Evolutionary conservation across 2,797 vertebrate species (phyloP).

Genomic region (Ispidina picta): DNA sequence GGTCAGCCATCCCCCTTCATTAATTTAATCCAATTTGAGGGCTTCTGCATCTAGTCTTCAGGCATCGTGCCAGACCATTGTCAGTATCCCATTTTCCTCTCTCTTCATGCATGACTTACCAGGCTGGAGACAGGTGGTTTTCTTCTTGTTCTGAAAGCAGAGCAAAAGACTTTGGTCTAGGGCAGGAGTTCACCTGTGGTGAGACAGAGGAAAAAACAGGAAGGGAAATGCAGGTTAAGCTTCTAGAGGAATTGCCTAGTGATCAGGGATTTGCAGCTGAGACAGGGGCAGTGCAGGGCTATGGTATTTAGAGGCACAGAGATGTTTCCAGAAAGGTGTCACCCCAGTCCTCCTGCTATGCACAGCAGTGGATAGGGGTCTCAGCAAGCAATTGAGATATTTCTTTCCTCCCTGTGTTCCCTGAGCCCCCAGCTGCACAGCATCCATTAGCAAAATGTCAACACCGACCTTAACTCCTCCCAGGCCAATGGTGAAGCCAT

Average conservation of each 20-base stretch:
- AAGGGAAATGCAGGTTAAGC: neutral
- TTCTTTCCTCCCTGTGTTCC: neutral
- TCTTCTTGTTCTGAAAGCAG: neutral
- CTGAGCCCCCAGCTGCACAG: neutral
- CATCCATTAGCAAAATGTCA: neutral
- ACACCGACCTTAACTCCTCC: neutral
- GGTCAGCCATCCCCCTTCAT: conserved; percentile 3
- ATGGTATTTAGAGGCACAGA: neutral
- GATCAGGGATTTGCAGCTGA: neutral
- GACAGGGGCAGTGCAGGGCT: neutral
- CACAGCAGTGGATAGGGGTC: neutral
- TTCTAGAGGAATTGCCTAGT: neutral
- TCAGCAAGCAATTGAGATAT: neutral
- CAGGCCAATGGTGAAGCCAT: neutral
- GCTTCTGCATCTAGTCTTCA: neutral
- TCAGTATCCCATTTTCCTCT: neutral
- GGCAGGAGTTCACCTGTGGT: neutral
- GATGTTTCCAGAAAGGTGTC: neutral
- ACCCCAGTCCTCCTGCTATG: neutral
- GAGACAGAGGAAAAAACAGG: neutral
- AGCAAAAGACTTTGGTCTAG: neutral
- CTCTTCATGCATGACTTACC: neutral
- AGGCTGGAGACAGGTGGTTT: neutral
- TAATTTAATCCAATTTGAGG: conserved; percentile 11
- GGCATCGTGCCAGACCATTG: neutral